Evolutionary conservation across 2,888 invertebrate species (phyloP).

Genomic region (Pemphredon lugubris): DNA sequence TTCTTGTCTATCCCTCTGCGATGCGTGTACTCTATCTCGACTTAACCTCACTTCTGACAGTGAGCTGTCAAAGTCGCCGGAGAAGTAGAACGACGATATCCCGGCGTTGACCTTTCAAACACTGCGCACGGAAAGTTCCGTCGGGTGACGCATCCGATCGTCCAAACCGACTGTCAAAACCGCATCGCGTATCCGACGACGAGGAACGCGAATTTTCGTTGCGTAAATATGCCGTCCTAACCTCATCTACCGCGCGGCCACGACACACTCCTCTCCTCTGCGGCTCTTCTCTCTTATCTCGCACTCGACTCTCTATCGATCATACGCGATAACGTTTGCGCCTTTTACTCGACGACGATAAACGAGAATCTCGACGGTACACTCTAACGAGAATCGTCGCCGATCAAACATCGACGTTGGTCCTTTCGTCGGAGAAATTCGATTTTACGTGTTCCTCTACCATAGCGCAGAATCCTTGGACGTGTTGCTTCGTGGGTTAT

Average conservation of each 20-base stretch:
- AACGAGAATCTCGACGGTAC: not conserved
- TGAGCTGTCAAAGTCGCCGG: constrained; percentile 49
- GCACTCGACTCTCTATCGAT: constrained; percentile 12
- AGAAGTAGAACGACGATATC: constrained; percentile 15
- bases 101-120: constrained; percentile 5
- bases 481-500: not conserved
- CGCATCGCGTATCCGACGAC: constrained; percentile 38
- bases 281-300: constrained; percentile 7
- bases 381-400: not conserved
- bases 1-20: no score
- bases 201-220: constrained; percentile 33
- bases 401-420: no score
- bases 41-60: constrained; percentile 50
- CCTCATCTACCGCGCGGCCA: constrained; percentile 54
- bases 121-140: constrained; percentile 31
- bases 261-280: not conserved
- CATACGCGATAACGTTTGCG: not conserved
- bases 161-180: constrained; percentile 39
- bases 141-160: constrained; percentile 17
- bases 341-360: not conserved
- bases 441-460: constrained; percentile 22
- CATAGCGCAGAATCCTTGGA: constrained; percentile 34
- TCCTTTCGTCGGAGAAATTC: no score
- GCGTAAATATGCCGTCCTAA: constrained; percentile 48
- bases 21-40: no score